Evolutionary conservation across 1,140 invertebrate species (phyloP), one percentile per base, ranked within the genome.

Genomic region (Brachionus manjavacas): DNA sequence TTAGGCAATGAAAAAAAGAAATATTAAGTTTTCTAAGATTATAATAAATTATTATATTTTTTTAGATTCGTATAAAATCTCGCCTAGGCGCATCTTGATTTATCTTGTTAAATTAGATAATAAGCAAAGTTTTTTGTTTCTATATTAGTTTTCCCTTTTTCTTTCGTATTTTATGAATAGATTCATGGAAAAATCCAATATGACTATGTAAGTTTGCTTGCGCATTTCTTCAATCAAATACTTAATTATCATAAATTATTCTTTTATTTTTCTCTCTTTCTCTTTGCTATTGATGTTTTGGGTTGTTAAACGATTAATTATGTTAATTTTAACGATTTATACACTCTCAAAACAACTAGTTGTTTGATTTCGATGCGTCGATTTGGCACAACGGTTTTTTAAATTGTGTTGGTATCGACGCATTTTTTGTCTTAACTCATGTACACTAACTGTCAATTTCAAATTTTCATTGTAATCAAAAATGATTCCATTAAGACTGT

Each of bases 1-100:
- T 76, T 25, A 76, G 46, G 16, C 20, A 76, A 76, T 25, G 23
- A 49, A 49, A 49, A 72, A 72, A 20, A 72, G 20, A 72, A 20
- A 72, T 72, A n/a, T 41, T 23, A 72, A 41, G 16, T 72, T 72
- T 35, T 35, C 68, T 72, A 72, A 41, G 68, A 72, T 72, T 72
- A 72, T 72, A 72, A 72, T 72, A 72, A 72, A 72, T 72, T 72
- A 72, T 72, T 72, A 41, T 23, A 9, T 39, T 72, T 72, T 68
- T 28, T 7, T 41, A 39, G 20, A 72, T 16, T 72, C 4, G 39
- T 41, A 41, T 41, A 72, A 20, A 72, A 72, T 72, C 39, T 46
- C 9, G 31, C 39, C n/a, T 72, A 16, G 68, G 68, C 68, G 20
- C 68, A 72, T 72, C 68, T 72, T 72, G 39, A 72, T 72, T 72